Evolutionary conservation across 2,888 invertebrate genomes (phyloP).

Genomic region (Drepana falcataria): DNA sequence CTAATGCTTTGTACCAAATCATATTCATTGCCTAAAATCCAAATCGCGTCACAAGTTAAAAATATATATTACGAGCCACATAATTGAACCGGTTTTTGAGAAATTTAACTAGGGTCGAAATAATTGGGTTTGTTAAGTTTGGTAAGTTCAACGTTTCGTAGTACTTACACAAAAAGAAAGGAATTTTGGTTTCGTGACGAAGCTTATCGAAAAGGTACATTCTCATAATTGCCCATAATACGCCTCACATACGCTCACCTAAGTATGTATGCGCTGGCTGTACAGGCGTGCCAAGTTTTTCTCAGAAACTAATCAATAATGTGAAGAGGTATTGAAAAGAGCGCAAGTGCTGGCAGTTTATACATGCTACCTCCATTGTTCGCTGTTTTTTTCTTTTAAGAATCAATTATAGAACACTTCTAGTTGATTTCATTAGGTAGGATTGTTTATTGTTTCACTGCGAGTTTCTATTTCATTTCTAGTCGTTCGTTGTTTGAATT

Average conservation of each 20-base stretch:
- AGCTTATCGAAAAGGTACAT: slow-evolving; percentile 21
- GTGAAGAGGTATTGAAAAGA: slow-evolving; percentile 56
- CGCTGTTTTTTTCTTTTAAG: slow-evolving; percentile 14
- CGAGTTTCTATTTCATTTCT: slow-evolving; percentile 21
- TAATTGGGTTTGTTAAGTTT: not conserved
- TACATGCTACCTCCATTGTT: slow-evolving; percentile 43
- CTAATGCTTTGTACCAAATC: slow-evolving; percentile 55
- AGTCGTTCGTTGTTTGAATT: slow-evolving; percentile 22
- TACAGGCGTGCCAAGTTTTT: slow-evolving; percentile 53
- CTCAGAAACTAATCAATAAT: slow-evolving; percentile 61
- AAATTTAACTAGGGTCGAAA: not conserved
- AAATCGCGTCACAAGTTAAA: not conserved
- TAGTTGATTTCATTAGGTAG: slow-evolving; percentile 26
- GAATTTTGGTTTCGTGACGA: slow-evolving; percentile 20
- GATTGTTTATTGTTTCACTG: slow-evolving; percentile 24
- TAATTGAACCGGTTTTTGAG: no score
- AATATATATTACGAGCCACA: no score
- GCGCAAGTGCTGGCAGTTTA: slow-evolving; percentile 38
- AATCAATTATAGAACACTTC: slow-evolving; percentile 25
- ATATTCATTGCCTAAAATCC: slow-evolving; percentile 39
- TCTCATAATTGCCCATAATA: slow-evolving; percentile 21
- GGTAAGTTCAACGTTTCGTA: not conserved
- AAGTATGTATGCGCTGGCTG: slow-evolving; percentile 10
- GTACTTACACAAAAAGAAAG: not conserved
- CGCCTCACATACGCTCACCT: slow-evolving; percentile 20